Evolutionary conservation across 2,888 invertebrate species (phyloP).

Genomic region (Tenthredo distinguenda): DNA sequence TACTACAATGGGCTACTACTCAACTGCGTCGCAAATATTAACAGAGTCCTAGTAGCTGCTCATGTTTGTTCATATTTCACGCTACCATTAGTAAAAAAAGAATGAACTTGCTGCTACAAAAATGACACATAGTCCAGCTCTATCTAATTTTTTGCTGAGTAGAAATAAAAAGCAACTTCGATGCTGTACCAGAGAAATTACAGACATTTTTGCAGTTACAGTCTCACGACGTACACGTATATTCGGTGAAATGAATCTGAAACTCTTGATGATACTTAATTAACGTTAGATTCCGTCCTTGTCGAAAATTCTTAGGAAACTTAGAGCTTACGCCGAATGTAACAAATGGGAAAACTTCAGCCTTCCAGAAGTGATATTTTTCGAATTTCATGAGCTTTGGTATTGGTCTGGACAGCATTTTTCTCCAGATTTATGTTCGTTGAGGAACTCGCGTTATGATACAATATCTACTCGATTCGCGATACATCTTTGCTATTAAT

Average conservation of each 20-base stretch:
- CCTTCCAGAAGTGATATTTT: background rate
- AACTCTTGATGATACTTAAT: background rate
- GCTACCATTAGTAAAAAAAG: background rate
- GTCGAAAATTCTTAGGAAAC: background rate
- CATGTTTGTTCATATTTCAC: conserved; percentile 1
- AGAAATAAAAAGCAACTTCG: background rate
- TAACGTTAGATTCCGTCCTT: background rate
- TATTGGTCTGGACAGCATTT: background rate
- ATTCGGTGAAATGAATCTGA: background rate
- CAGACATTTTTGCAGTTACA: background rate
- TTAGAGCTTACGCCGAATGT: background rate
- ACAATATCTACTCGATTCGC: background rate
- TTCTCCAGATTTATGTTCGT: background rate
- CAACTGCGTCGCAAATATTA: conserved; percentile 9
- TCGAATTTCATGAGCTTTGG: conserved; percentile 15
- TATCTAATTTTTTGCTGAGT: background rate
- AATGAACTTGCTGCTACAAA: background rate
- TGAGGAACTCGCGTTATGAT: background rate
- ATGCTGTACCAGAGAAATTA: background rate
- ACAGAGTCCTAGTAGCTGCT: background rate
- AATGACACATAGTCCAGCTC: background rate
- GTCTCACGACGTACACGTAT: background rate
- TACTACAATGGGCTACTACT: conserved; percentile 6
- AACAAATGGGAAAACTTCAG: background rate
- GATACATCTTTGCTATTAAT: conserved; percentile 28